Evolutionary conservation across 2,113 vertebrate species (phyloP).

Genomic region (Sclerurus mexicanus): DNA sequence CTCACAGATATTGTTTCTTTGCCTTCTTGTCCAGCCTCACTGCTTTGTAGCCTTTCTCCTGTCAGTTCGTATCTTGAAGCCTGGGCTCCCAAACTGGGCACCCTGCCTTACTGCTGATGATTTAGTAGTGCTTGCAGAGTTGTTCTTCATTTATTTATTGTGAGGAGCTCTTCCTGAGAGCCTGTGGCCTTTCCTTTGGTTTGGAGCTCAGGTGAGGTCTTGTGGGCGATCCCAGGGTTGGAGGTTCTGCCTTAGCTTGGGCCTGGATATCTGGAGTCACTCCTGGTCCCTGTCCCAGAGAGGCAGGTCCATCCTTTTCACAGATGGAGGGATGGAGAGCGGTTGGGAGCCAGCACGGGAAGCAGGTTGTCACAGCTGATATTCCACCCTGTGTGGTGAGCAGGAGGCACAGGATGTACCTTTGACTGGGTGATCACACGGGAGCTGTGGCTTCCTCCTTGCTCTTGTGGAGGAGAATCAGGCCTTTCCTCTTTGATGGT

Average conservation of each 20-base stretch:
- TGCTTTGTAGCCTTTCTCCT: neutral
- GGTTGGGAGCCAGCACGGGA: neutral
- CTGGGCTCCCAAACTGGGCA: too few species aligned
- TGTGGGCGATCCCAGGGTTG: neutral
- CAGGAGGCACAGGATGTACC: neutral
- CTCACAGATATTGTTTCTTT: neutral
- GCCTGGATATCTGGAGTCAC: neutral
- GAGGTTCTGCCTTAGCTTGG: neutral
- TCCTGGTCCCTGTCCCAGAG: neutral
- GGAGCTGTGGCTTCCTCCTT: neutral
- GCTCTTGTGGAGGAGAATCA: neutral
- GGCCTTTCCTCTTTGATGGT: neutral
- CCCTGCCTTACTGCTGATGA: neutral
- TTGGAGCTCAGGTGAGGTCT: neutral
- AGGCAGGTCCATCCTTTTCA: accelerated
- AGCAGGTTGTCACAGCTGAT: neutral
- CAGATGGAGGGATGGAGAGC: neutral
- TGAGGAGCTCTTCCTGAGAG: neutral
- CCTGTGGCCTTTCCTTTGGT: neutral
- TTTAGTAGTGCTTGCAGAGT: neutral
- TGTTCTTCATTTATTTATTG: neutral
- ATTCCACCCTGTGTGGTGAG: neutral
- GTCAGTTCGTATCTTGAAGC: neutral
- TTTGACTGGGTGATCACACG: neutral
- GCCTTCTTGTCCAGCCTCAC: neutral